These are phyloP conservation scores for Cryptus viduatorius DNA, from an alignment of 2,888 invertebrate genomes.

Conservation along the genomic window DNA sequence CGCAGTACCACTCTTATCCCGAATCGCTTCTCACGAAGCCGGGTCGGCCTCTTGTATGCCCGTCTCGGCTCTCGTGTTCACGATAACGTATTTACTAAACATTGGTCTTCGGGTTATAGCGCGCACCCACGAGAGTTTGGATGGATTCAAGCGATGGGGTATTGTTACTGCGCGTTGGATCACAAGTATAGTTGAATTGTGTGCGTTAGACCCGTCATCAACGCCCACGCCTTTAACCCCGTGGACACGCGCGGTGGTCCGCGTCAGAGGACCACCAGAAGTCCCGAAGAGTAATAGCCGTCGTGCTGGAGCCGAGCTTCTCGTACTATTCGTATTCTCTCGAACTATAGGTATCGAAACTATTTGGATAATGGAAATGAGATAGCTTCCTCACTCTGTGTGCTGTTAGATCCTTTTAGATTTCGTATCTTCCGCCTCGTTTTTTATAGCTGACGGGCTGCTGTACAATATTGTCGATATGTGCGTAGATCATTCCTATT, in stretches of 20 bases:
- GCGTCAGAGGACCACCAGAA: slow-evolving; percentile 53
- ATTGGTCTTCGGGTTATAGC: slow-evolving; percentile 46
- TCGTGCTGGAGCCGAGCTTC: slow-evolving; percentile 35
- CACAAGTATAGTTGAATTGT: slow-evolving; percentile 24
- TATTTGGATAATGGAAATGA: slow-evolving; percentile 28
- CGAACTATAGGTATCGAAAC: slow-evolving; percentile 11
- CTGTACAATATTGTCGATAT: background rate
- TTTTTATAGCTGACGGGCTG: background rate
- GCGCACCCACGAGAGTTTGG: slow-evolving; percentile 54
- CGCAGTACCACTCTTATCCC: slow-evolving; percentile 53
- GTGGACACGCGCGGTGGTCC: slow-evolving; percentile 58
- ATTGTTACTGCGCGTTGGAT: slow-evolving; percentile 53
- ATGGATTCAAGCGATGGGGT: slow-evolving; percentile 39
- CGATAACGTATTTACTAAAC: slow-evolving; percentile 76
- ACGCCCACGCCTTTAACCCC: slow-evolving; percentile 57
- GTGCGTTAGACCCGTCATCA: slow-evolving; percentile 29
- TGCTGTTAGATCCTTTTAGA: background rate
- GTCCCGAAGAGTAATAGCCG: slow-evolving; percentile 58
- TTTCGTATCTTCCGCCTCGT: background rate
- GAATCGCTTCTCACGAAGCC: slow-evolving; percentile 68
- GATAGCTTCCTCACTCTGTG: slow-evolving; percentile 1
- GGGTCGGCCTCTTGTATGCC: slow-evolving; percentile 44
- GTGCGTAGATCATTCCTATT: background rate
- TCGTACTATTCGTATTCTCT: slow-evolving; percentile 14
- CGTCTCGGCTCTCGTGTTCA: slow-evolving; percentile 53